A percentile compares a stretch with the other conserved stretches of the same genome.
Conservation (phyloP, 2,888 invertebrate species). For the Dasypogon diadema region DNA sequence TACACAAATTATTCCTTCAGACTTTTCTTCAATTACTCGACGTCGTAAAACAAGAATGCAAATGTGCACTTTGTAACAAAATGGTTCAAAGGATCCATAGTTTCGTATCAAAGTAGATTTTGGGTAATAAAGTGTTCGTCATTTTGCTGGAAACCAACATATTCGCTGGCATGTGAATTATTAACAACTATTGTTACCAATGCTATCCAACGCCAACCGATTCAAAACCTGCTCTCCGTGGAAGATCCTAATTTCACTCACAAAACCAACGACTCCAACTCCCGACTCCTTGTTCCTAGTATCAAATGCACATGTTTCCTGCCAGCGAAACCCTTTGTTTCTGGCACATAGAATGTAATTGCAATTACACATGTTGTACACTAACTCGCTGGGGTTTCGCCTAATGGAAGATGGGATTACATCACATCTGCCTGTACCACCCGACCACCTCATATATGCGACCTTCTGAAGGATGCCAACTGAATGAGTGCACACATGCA, state of each 20-base stretch:
- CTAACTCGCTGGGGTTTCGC: slow-evolving; percentile 34
- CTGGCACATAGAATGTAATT: slow-evolving; percentile 39
- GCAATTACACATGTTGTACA: slow-evolving; percentile 42
- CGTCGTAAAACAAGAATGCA: not conserved
- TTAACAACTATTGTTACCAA: slow-evolving; percentile 39
- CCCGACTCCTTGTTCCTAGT: slow-evolving; percentile 27
- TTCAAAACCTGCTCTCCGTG: not conserved
- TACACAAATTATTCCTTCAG: slow-evolving; percentile 25
- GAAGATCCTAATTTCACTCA: slow-evolving; percentile 7
- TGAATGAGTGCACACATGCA: not conserved
- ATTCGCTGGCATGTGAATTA: slow-evolving; percentile 37
- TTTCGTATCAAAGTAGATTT: slow-evolving; percentile 9
- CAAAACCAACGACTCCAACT: slow-evolving; percentile 33
- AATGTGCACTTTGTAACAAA: slow-evolving; percentile 14
- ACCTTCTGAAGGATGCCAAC: slow-evolving; percentile 6
- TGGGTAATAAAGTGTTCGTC: slow-evolving; percentile 33
- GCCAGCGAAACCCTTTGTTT: slow-evolving; percentile 37
- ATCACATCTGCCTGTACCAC: slow-evolving; percentile 9
- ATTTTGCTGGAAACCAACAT: slow-evolving; percentile 33
- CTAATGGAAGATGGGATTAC: slow-evolving; percentile 23
- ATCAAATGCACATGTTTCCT: slow-evolving; percentile 46
- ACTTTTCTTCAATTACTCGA: slow-evolving; percentile 8
- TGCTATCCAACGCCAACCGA: slow-evolving; percentile 6
- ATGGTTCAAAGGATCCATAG: not conserved
- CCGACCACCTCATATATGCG: not conserved